Evolutionary conservation across 2,888 invertebrate species (phyloP), one percentile per base, ranked within the genome.

Genomic region (Euplagia quadripunctaria): DNA sequence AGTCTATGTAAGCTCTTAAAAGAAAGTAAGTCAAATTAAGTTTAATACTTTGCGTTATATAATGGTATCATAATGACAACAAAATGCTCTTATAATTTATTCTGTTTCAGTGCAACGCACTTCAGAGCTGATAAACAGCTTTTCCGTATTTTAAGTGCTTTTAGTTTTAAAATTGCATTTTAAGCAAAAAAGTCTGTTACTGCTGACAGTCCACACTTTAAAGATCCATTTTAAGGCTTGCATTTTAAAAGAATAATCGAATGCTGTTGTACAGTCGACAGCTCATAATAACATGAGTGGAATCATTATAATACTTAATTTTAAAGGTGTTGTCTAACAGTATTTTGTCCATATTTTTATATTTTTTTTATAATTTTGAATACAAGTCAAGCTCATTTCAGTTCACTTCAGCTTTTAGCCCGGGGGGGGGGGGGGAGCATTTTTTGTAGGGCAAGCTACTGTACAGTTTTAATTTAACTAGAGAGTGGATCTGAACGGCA

Each of bases 141-240:
- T n/a, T 61, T 61, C 61, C 14, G 6, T 61, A 61, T 61, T 61
- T 61, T 14, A 61, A 61, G 31, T 61, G 61, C 31, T 61, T 61
- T 61, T 31, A 61, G 31, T 61, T 61, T 61, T 14, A 61, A 61
- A 61, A 14, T 31, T 3, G 31, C 61, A 61, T 61, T 61, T 61
- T 14, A 61, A 14, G 31, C 31, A 61, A 61, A 61, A 58, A 31
- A 61, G 14, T 31, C 14, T 61, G 31, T 31, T 14, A 31, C 61
- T 2, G 31, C 14, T 61, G 6, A 31, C 31, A 31, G 61, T 31
- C 31, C 14, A 61, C 31, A 61, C 7, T 61, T 61, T 61, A 31
- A 31, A 61, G 14, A 31, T 1, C 14, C 61, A 61, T 61, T 61
- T 31, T 31, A 31, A 61, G 58, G 11, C 61, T 61, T 61, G 12